These are phyloP conservation scores for Drosophila ochracea DNA, from an alignment of 2,888 invertebrate genomes.

Conservation along the genomic window DNA sequence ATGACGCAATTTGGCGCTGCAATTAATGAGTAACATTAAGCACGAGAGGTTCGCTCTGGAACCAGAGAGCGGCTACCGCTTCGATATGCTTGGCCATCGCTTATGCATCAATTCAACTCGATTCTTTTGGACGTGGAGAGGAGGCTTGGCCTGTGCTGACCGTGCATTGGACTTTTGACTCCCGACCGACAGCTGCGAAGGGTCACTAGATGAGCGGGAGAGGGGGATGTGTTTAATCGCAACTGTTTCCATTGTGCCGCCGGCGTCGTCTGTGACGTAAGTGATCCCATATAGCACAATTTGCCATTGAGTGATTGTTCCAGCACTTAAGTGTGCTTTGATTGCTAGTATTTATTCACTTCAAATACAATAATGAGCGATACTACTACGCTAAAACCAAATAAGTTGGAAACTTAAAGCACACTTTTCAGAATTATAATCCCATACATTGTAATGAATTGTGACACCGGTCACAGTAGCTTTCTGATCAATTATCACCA, in stretches of 20 bases:
- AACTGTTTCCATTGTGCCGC: slow-evolving; percentile 4
- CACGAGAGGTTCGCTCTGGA: slow-evolving; percentile 64
- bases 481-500: not conserved
- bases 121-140: slow-evolving; percentile 2
- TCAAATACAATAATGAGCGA: not conserved
- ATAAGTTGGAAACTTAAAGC: not conserved
- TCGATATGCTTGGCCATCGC: slow-evolving; percentile 36
- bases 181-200: not conserved
- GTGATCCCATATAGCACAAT: slow-evolving; percentile 22
- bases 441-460: not conserved
- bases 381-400: not conserved
- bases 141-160: slow-evolving; percentile 46
- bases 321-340: slow-evolving; percentile 5
- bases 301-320: slow-evolving; percentile 35
- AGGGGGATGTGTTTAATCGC: not conserved
- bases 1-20: slow-evolving; percentile 72
- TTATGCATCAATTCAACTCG: slow-evolving; percentile 12
- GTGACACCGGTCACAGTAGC: not conserved
- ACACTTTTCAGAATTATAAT: not conserved
- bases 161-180: slow-evolving; percentile 43
- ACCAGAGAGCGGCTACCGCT: slow-evolving; percentile 45
- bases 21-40: slow-evolving; percentile 70
- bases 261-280: slow-evolving; percentile 21
- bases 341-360: not conserved
- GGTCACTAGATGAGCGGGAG: not conserved